Evolutionary conservation across 2,888 invertebrate species (phyloP).

Genomic region (Stenodema calcarata): DNA sequence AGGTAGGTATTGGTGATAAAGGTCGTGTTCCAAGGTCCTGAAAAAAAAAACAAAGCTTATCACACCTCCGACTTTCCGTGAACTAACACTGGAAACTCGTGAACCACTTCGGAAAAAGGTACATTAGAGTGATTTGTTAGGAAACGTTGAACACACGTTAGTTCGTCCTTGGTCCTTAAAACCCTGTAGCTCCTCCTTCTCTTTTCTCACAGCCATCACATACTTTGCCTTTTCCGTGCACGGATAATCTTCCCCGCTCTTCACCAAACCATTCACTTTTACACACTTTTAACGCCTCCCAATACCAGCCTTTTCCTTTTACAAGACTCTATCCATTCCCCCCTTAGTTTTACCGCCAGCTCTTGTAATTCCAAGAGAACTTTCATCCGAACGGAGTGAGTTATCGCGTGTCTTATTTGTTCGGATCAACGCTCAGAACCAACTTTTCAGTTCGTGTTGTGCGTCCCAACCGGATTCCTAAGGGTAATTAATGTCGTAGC

Average conservation of each 20-base stretch:
- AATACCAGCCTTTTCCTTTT: background rate
- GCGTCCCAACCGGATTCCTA: slow-evolving; percentile 21
- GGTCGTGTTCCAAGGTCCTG: background rate
- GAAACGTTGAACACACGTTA: slow-evolving; percentile 26
- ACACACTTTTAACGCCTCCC: background rate
- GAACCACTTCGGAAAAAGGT: background rate
- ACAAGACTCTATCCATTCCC: background rate
- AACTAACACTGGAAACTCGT: background rate
- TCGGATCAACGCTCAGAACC: slow-evolving; percentile 34
- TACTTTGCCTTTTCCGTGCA: background rate
- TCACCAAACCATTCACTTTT: background rate
- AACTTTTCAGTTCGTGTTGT: slow-evolving; percentile 26
- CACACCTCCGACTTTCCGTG: background rate
- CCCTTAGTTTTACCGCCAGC: background rate
- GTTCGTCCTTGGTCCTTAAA: background rate
- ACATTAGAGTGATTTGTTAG: slow-evolving; percentile 28
- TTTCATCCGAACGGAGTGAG: slow-evolving; percentile 36
- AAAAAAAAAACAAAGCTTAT: background rate
- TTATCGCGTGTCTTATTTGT: slow-evolving; percentile 48
- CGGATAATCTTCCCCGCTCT: slow-evolving; percentile 17
- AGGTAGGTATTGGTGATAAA: background rate
- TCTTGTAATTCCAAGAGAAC: slow-evolving; percentile 13
- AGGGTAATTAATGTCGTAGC: slow-evolving; percentile 21
- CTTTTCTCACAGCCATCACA: slow-evolving; percentile 1
- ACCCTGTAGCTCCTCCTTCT: background rate